These are phyloP conservation scores for Neosilurus mollespiculum DNA, from an alignment of 2,797 vertebrate species.

Conservation along the genomic window DNA sequence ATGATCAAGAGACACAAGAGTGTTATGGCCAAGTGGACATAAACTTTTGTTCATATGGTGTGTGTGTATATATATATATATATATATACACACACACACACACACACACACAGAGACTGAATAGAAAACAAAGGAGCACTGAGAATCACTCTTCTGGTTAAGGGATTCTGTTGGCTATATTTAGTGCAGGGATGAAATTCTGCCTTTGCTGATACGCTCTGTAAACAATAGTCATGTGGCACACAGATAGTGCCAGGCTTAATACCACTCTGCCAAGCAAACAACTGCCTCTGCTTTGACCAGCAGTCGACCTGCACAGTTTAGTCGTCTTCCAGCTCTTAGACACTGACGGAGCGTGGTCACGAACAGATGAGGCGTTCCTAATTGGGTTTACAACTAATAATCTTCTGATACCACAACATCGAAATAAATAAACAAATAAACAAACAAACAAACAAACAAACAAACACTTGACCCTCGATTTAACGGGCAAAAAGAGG, in stretches of 20 bases:
- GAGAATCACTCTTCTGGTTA: background rate
- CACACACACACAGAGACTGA: no score
- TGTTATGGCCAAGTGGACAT: no score
- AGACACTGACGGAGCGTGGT: background rate
- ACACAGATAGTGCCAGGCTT: constrained; percentile 41
- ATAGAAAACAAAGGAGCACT: no score
- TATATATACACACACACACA: no score
- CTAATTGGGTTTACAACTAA: background rate
- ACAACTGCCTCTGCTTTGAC: background rate
- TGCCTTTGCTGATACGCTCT: background rate
- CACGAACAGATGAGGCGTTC: background rate
- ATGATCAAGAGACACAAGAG: no score
- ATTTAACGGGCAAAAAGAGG: no score
- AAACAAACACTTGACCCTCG: no score
- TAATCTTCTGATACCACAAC: no score
- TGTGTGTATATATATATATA: background rate
- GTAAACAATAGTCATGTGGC: constrained; percentile 32
- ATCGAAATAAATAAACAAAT: no score
- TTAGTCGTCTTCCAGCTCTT: background rate
- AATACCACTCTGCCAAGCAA: constrained; percentile 4
- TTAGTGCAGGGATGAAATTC: constrained; percentile 3
- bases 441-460: no score
- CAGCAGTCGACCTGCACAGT: no score
- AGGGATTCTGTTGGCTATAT: constrained; percentile 5
- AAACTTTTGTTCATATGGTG: no score